phyloP scores from a whole-genome alignment of 2,888 invertebrate genomes.

The Platypus cylindrus region DNA sequence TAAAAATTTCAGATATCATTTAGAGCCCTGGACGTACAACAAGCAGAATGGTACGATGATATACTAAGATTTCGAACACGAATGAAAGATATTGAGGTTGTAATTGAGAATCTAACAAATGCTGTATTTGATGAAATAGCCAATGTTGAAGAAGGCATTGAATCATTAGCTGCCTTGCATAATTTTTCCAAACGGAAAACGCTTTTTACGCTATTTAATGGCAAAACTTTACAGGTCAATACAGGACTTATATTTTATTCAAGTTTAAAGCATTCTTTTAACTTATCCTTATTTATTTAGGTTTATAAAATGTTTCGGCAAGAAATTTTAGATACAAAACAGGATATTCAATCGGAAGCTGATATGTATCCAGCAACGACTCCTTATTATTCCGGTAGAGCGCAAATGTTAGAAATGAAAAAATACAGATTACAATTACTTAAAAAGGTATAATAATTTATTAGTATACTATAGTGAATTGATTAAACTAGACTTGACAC shows the following conservation, averaged over 20 bases:
- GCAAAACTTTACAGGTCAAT: slow-evolving; percentile 48
- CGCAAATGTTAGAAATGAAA: slow-evolving; percentile 53
- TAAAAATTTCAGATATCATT: too few species aligned
- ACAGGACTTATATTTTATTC: slow-evolving; percentile 2
- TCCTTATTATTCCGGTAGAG: slow-evolving; percentile 61
- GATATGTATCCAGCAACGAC: slow-evolving; percentile 51
- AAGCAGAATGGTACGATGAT: slow-evolving; percentile 71
- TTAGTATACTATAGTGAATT: too few species aligned
- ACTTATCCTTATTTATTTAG: too few species aligned
- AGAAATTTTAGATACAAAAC: slow-evolving; percentile 61
- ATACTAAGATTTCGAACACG: slow-evolving; percentile 47
- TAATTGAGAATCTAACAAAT: slow-evolving; percentile 70
- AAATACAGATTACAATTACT: slow-evolving; percentile 48
- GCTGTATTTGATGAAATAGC: slow-evolving; percentile 66
- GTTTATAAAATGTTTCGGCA: slow-evolving; percentile 64
- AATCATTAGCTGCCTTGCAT: slow-evolving; percentile 61
- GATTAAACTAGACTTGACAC: too few species aligned
- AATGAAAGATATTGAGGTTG: slow-evolving; percentile 56
- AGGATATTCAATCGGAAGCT: slow-evolving; percentile 49
- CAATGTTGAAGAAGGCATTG: slow-evolving; percentile 70
- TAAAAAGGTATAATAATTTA: slow-evolving; percentile 41
- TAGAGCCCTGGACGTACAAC: slow-evolving; percentile 65
- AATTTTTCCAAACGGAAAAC: slow-evolving; percentile 66
- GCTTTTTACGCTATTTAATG: slow-evolving; percentile 54
- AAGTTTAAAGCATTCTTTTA: slow-evolving; percentile 6